A percentile compares a stretch with the other conserved stretches of the same genome.
phyloP scores from a whole-genome alignment of 2,797 vertebrate species.

The Xerus rutilus region DNA sequence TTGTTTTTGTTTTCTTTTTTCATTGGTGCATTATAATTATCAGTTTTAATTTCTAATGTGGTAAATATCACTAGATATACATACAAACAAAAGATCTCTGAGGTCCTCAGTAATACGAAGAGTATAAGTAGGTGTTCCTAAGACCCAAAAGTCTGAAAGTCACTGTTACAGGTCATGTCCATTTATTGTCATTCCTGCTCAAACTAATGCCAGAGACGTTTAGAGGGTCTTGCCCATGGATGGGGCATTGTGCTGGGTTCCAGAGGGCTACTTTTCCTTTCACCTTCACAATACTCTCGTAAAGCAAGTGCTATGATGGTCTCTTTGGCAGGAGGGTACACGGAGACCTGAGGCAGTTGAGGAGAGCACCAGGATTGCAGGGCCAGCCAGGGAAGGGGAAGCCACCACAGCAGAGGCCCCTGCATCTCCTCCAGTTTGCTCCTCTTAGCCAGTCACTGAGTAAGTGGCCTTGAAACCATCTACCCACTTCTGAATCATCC shows the following conservation, averaged over 20 bases:
- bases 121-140: background rate
- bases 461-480: background rate
- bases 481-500: background rate
- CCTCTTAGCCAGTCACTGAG: conserved; percentile 52
- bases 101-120: background rate
- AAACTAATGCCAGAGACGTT: background rate
- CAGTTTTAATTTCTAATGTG: background rate
- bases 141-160: background rate
- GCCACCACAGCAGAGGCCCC: no score
- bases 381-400: background rate
- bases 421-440: background rate
- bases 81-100: background rate
- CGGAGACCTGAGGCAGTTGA: no score
- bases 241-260: background rate
- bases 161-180: background rate
- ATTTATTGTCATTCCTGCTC: background rate
- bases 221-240: background rate
- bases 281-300: background rate
- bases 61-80: background rate
- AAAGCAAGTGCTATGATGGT: background rate
- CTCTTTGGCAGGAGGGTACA: background rate
- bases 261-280: background rate
- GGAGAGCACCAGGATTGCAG: background rate
- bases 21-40: background rate
- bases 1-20: no score